Evolutionary conservation across 2,888 invertebrate species (phyloP).

Genomic region (Oligia fasciuncula): DNA sequence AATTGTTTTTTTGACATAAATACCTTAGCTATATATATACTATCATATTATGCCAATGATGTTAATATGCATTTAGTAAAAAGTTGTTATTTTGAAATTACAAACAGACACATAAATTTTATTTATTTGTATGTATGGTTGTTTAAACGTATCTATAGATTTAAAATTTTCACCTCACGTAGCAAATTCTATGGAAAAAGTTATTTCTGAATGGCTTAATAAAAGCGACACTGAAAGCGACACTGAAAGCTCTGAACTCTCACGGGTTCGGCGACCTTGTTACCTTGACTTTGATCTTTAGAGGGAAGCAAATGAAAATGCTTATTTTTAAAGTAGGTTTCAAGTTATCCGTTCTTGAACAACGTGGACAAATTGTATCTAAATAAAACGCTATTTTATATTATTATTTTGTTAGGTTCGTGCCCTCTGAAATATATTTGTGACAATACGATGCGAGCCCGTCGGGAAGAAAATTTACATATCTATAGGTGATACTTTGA

Average conservation of each 20-base stretch:
- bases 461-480: constrained; percentile 81
- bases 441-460: constrained; percentile 70
- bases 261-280: constrained; percentile 60
- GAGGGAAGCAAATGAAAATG: constrained; percentile 63
- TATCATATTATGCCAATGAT: no score
- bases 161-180: no score
- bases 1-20: no score
- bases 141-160: no score
- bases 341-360: constrained; percentile 14
- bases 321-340: constrained; percentile 60
- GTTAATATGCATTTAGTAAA: no score
- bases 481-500: constrained; percentile 81
- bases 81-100: no score
- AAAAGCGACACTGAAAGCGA: constrained; percentile 37
- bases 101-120: no score
- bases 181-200: background rate
- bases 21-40: no score
- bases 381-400: constrained; percentile 57
- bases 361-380: constrained; percentile 56
- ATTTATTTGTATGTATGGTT: background rate
- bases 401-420: constrained; percentile 62
- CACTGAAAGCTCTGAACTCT: constrained; percentile 37
- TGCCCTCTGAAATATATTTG: constrained; percentile 70
- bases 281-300: constrained; percentile 74
- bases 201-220: constrained; percentile 33